A percentile compares a stretch with the other conserved stretches of the same genome.
Evolutionary conservation across 2,797 vertebrate genomes (phyloP).

Genomic region (Coracias cyanogaster): DNA sequence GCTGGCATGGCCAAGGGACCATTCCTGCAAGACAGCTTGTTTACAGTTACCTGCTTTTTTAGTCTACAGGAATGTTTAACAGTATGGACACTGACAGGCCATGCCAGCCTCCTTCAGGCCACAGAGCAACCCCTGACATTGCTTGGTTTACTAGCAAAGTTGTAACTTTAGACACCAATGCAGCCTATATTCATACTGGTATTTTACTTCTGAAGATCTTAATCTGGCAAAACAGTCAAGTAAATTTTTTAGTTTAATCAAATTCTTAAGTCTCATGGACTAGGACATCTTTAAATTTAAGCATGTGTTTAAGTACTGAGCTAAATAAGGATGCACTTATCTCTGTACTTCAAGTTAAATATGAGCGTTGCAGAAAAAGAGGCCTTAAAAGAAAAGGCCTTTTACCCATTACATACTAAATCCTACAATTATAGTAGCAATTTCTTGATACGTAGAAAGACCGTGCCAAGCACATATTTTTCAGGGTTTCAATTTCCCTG

Average conservation of each 20-base stretch:
- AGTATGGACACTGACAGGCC: background rate
- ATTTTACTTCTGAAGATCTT: background rate
- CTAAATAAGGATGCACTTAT: slow-evolving; percentile 1
- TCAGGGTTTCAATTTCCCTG: slow-evolving; percentile 60
- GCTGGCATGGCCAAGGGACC: too few species aligned
- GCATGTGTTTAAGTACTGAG: slow-evolving; percentile 2
- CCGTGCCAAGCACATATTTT: slow-evolving; percentile 16
- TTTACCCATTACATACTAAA: background rate
- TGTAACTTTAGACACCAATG: background rate
- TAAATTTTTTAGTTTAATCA: background rate
- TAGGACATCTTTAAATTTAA: slow-evolving; percentile 10
- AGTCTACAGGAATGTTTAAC: background rate
- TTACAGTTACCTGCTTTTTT: background rate
- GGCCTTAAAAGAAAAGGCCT: background rate
- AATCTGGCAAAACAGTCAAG: background rate
- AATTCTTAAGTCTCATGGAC: background rate
- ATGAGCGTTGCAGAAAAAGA: background rate
- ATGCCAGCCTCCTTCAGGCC: background rate
- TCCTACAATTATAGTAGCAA: slow-evolving; percentile 7
- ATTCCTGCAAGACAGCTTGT: background rate
- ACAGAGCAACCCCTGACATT: background rate
- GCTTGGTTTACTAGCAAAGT: background rate
- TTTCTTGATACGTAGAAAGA: slow-evolving; percentile 37
- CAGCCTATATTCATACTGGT: background rate
- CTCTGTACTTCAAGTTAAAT: background rate